These are phyloP conservation scores for Patella pellucida DNA, from an alignment of 2,888 invertebrate species.

Conservation along the genomic window DNA sequence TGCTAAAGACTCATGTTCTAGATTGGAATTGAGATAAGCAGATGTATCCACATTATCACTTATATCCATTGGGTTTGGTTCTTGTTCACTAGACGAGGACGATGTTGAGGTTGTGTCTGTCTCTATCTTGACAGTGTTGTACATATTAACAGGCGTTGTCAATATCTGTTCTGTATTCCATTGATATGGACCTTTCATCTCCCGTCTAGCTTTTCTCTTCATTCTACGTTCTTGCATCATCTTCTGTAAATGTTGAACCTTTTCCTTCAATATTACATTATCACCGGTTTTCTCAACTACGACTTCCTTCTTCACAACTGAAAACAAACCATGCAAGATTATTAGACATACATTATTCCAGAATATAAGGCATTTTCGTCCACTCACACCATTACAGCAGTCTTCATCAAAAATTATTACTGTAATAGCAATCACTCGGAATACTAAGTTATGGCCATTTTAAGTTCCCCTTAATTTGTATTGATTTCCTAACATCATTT, in stretches of 20 bases:
- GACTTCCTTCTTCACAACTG: no score
- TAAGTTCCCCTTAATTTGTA: no score
- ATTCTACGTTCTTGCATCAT: conserved; percentile 91
- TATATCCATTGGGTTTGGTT: conserved; percentile 14
- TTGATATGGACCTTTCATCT: conserved; percentile 69
- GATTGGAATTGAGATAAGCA: conserved; percentile 37
- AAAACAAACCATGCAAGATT: no score
- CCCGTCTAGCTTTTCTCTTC: conserved; percentile 79
- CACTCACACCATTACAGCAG: no score
- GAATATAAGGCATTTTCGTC: no score
- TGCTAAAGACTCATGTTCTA: conserved; percentile 53
- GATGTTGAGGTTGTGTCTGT: conserved; percentile 7
- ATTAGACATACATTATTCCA: no score
- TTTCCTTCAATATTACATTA: conserved; percentile 85
- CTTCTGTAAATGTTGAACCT: conserved; percentile 87
- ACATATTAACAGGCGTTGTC: neutral
- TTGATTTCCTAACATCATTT: no score
- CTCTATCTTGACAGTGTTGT: conserved; percentile 8
- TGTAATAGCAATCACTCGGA: no score
- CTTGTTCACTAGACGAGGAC: conserved; percentile 9
- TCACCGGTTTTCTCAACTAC: conserved; percentile 57
- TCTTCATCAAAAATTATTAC: no score
- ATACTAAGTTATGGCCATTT: no score
- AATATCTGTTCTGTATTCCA: conserved; percentile 36
- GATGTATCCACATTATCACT: conserved; percentile 29